Base-by-base conservation (phyloP, 1,140 invertebrate genomes). In the Drosophila prosaltans region DNA sequence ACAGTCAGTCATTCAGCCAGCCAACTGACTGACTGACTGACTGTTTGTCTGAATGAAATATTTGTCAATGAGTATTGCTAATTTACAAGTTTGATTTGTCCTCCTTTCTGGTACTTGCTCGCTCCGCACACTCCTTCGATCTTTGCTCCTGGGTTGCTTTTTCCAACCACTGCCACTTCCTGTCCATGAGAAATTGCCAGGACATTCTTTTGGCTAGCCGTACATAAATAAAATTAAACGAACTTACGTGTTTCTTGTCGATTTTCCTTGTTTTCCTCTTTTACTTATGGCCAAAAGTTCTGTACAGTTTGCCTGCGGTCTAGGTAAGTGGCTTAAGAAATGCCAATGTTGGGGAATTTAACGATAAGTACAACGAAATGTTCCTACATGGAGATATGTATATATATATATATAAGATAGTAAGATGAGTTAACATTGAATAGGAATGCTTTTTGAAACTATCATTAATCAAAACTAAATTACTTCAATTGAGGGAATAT, bases 11-110 rank as follows among this genome's bases (percentile, higher is more conserved):
- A 63, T 64, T 41, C 41, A 43, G 39, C 51, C 66, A 63, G 72
- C 39, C 41, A 43, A 30, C 54, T 63, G 71, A 55, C 65, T 78
- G 74, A 30, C 54, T 63, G 71, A 55, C 65, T 78, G 74, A 71
- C 70, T 74, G 72, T 68, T 70, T 74, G 74, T 54, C 63, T 62
- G 66, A 71, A 81, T 91, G 88, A 91, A 91, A 91, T 88, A 91
- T 91, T 88, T 84, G 83, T 90, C 81, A 91, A 91, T 91, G 88
- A 91, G 88, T 88, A 83, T 81, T 91, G 88, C 88, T 91, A 91
- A 91, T 91, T 91, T 91, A 84, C 88, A 91, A 91, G 88, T 91
- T 88, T 91, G 88, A 91, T 91, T 91, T 90, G 85, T 80, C 69
- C 79, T 61, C 45, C 55, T 32, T 78, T 64, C 69, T 70, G 48